phyloP scores from a whole-genome alignment of 2,113 vertebrate genomes.

The Carassius gibelio region DNA sequence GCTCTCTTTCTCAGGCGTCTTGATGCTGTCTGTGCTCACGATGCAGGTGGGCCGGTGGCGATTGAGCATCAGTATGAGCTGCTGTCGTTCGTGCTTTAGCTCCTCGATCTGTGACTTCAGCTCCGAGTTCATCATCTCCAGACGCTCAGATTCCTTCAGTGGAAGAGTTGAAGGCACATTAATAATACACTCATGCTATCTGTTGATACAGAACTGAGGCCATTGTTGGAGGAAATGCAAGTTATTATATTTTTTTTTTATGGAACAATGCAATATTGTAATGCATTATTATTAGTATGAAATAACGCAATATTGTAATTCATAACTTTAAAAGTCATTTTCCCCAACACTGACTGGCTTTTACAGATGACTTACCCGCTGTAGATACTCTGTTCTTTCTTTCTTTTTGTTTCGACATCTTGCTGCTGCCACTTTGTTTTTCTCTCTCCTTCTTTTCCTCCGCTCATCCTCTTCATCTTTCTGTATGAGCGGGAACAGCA shows the following conservation, averaged over 20 bases:
- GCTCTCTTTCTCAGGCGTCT: constrained; percentile 85
- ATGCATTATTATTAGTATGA: no score
- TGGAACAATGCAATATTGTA: no score
- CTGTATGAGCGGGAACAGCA: constrained; percentile 66
- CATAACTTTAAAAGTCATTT: neutral
- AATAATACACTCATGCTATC: neutral
- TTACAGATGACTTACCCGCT: constrained; percentile 80
- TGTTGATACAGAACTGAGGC: neutral
- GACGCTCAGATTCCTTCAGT: constrained; percentile 88
- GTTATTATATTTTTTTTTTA: no score
- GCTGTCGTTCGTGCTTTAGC: constrained; percentile 92
- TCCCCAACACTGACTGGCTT: neutral
- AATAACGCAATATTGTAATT: neutral
- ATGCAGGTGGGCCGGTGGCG: constrained; percentile 94
- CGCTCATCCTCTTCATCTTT: constrained; percentile 91
- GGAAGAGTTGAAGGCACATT: neutral
- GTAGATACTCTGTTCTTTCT: constrained; percentile 93
- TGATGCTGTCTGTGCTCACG: constrained; percentile 90
- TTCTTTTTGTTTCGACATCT: constrained; percentile 99
- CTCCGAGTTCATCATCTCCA: constrained; percentile 94
- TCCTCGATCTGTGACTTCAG: constrained; percentile 96
- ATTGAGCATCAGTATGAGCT: constrained; percentile 94
- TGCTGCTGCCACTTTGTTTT: constrained; percentile 96
- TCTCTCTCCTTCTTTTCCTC: constrained; percentile 92
- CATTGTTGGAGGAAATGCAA: neutral